phyloP scores from a whole-genome alignment of 2,113 vertebrate genomes.

The Dromaius novaehollandiae region DNA sequence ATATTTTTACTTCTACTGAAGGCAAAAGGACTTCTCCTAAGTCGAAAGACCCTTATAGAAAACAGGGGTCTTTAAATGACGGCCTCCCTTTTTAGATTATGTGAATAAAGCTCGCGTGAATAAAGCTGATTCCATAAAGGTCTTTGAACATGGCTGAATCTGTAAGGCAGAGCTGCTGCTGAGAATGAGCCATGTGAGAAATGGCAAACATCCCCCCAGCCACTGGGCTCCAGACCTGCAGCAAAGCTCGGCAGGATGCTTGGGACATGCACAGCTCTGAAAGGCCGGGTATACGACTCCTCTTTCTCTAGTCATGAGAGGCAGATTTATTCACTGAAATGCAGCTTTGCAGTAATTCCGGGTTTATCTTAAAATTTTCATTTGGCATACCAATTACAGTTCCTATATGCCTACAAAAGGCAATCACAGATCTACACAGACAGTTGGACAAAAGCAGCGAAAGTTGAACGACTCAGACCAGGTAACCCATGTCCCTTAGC shows the following conservation, averaged over 20 bases:
- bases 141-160: background rate
- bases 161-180: no score
- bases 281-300: no score
- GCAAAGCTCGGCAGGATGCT: no score
- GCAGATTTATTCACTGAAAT: background rate
- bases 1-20: no score
- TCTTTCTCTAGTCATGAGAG: background rate
- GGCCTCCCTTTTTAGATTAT: background rate
- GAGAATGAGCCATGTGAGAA: no score
- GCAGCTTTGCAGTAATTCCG: background rate
- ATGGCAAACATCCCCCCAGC: no score
- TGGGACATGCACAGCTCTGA: no score
- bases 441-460: background rate
- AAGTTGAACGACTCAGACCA: rapidly evolving
- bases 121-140: no score
- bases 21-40: background rate
- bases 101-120: background rate
- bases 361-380: background rate
- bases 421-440: background rate
- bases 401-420: background rate
- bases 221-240: no score
- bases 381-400: background rate
- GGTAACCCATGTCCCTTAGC: background rate
- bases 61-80: background rate
- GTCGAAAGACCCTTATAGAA: background rate